phyloP scores from a whole-genome alignment of 2,113 vertebrate species.

The Melanocharis versteri region DNA sequence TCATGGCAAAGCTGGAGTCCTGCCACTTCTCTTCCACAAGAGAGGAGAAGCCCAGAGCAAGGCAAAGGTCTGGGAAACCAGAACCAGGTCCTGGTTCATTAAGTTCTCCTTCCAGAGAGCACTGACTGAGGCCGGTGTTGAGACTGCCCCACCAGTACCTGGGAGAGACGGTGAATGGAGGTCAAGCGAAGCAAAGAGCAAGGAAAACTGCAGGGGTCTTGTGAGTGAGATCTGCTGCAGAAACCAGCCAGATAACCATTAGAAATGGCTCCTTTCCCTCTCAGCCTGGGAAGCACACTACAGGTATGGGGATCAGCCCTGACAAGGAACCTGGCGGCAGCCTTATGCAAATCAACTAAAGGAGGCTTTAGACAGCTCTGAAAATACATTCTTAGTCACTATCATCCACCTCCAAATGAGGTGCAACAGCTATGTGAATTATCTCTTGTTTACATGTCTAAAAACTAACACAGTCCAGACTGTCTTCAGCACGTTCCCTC shows the following conservation, averaged over 20 bases:
- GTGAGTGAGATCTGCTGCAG: background rate
- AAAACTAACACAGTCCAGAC: background rate
- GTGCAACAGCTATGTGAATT: conserved; percentile 26
- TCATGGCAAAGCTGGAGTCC: background rate
- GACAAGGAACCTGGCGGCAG: background rate
- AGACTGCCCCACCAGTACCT: fast-evolving
- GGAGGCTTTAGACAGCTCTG: conserved; percentile 29
- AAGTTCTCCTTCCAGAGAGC: background rate
- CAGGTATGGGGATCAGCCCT: background rate
- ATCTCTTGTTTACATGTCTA: conserved; percentile 41
- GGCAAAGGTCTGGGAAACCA: background rate
- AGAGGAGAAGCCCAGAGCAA: background rate
- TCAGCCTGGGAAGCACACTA: background rate
- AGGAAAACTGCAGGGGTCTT: background rate
- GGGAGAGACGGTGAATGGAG: background rate
- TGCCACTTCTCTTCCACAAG: background rate
- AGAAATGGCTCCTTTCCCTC: background rate
- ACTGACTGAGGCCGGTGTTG: fast-evolving
- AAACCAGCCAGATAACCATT: background rate
- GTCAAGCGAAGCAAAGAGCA: background rate
- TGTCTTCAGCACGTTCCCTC: background rate
- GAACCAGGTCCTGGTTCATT: background rate
- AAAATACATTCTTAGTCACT: conserved; percentile 63
- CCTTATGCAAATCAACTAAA: background rate
- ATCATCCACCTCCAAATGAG: conserved; percentile 42